These are phyloP conservation scores for Hippocampus abdominalis DNA, from an alignment of 2,113 vertebrate genomes.

Conservation along the genomic window DNA sequence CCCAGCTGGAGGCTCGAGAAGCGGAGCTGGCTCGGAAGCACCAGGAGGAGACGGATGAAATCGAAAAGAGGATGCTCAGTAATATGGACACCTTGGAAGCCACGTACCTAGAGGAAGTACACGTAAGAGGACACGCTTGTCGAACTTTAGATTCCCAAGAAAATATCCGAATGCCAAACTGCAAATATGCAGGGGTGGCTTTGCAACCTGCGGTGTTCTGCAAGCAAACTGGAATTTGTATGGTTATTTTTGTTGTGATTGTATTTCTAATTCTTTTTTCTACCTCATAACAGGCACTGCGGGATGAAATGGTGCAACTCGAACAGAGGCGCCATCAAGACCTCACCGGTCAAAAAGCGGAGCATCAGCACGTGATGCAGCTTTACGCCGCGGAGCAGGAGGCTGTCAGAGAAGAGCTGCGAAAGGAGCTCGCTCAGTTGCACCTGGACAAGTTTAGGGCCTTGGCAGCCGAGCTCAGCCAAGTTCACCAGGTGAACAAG, in stretches of 20 bases:
- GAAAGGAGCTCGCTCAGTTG: conserved; percentile 64
- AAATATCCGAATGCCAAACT: neutral
- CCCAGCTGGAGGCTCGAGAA: conserved; percentile 68
- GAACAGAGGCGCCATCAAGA: conserved; percentile 49
- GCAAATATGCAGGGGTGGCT: no score
- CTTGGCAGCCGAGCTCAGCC: conserved; percentile 73
- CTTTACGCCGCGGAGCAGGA: conserved; percentile 61
- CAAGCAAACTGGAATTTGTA: no score
- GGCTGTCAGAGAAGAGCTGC: conserved; percentile 61
- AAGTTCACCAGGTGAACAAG: conserved; percentile 74
- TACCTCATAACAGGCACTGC: conserved; percentile 52
- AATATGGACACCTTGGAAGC: conserved; percentile 84
- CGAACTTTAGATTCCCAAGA: neutral
- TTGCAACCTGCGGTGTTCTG: no score
- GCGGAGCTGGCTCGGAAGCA: conserved; percentile 72
- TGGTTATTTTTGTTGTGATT: neutral
- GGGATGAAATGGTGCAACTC: conserved; percentile 64
- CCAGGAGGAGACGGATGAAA: conserved; percentile 69
- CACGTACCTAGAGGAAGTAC: conserved; percentile 81
- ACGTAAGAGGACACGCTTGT: conserved; percentile 64
- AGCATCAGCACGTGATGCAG: conserved; percentile 52
- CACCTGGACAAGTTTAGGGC: conserved; percentile 75
- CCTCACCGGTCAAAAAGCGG: conserved; percentile 36
- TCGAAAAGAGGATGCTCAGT: conserved; percentile 77
- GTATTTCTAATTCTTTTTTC: neutral